Base-by-base conservation (phyloP, 2,113 vertebrate genomes). In the Oreamnos americanus region DNA sequence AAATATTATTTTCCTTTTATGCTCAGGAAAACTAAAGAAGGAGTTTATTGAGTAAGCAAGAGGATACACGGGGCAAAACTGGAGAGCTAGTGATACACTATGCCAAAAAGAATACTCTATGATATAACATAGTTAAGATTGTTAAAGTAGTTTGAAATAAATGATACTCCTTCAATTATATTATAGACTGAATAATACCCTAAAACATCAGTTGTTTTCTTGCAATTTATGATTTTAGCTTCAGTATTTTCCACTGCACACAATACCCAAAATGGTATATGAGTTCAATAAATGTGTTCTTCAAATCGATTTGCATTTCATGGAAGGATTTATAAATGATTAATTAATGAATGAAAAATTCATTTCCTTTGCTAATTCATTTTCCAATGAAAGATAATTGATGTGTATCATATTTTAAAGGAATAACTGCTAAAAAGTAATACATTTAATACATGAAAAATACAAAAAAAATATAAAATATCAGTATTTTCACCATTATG, bases 291-390 rank as follows among this genome's bases (percentile, higher is more conserved):
- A 86, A 51, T 7, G 0, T 47, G 2, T 94, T 98, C 67, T 95
- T 92, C 79, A 81, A 85, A 94, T 86, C 1, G 0, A 51, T 97
- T 98, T 98, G 64, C 78, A 98, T 88, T 98, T 98, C 98, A 88
- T 85, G 45, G 21, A 81, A 89, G 78, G 60, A 5, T 92, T 62
- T 97, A 93, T 93, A 95, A 97, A 94, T 97, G 87, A 97, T 97
- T 95, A 92, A 85, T 36, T 74, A 71, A 36, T 87, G 17, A 51
- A 55, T 49, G 94, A 94, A 36, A 90, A 90, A 67, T 62, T 78
- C 43, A 76, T 87, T 15, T 64, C 90, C 12, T 79, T 14, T 90
- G 78, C 43, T 74, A 57, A 53, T 98, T 98, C 91, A 86, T 92
- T 90, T 97, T 92, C 97, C 82, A 26, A 36, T 49, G 17, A 92